Evolutionary conservation across 2,888 invertebrate genomes (phyloP).

Genomic region (Bibio marci): DNA sequence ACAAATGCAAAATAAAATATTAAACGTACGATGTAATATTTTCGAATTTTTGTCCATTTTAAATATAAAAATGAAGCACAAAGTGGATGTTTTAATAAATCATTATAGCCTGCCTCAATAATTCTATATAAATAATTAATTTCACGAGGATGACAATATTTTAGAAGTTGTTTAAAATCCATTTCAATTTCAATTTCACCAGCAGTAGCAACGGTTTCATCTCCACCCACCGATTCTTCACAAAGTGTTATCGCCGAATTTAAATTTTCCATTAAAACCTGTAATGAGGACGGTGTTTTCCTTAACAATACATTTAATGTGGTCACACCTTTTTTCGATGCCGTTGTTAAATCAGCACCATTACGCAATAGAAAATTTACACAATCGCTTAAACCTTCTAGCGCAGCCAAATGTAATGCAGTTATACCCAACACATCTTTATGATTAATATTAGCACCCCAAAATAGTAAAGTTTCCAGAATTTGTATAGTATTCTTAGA

Average conservation of each 20-base stretch:
- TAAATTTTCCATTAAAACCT: constrained; percentile 64
- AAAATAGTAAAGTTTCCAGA: constrained; percentile 57
- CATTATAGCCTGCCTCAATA: constrained; percentile 77
- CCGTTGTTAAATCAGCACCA: constrained; percentile 77
- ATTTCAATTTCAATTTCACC: constrained; percentile 66
- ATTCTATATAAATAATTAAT: constrained; percentile 75
- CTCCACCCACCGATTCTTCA: constrained; percentile 31
- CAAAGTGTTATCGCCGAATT: constrained; percentile 65
- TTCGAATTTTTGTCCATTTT: constrained; percentile 80
- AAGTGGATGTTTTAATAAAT: constrained; percentile 68
- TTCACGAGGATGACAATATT: constrained; percentile 69
- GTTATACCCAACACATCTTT: constrained; percentile 76
- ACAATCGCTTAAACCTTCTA: constrained; percentile 70
- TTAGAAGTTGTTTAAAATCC: constrained; percentile 65
- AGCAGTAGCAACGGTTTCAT: constrained; percentile 38
- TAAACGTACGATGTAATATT: constrained; percentile 67
- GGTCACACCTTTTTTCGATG: constrained; percentile 72
- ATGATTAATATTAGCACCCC: constrained; percentile 67
- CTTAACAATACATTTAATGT: constrained; percentile 71
- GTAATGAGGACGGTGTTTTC: constrained; percentile 71
- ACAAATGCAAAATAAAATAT: constrained; percentile 66
- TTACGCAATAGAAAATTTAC: constrained; percentile 69
- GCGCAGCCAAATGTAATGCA: constrained; percentile 67
- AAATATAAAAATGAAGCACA: constrained; percentile 76
- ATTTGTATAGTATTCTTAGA: constrained; percentile 66